These are phyloP conservation scores for Thunnus albacares DNA, from an alignment of 2,797 vertebrate genomes.

Conservation along the genomic window DNA sequence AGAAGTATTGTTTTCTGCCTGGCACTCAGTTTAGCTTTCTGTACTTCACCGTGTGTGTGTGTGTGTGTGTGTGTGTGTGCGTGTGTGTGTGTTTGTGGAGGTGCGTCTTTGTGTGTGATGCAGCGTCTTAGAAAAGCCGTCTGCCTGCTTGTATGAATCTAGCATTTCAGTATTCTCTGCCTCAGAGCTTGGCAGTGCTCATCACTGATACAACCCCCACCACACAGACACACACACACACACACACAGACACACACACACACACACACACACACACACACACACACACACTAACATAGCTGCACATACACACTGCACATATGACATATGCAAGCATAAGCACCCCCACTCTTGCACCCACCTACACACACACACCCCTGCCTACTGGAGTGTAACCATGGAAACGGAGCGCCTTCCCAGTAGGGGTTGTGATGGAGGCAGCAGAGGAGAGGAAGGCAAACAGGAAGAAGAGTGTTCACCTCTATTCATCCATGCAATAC, in stretches of 20 bases:
- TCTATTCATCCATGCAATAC: slow-evolving; percentile 39
- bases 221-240: slow-evolving; percentile 8
- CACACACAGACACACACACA: slow-evolving; percentile 29
- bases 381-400: slow-evolving; percentile 80
- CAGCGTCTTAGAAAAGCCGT: slow-evolving; percentile 28
- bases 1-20: slow-evolving; percentile 27
- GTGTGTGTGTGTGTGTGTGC: slow-evolving; percentile 14
- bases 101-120: slow-evolving; percentile 19
- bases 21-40: slow-evolving; percentile 25
- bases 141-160: slow-evolving; percentile 38
- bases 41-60: slow-evolving; percentile 4
- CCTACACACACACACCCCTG: slow-evolving; percentile 59
- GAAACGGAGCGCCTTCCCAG: slow-evolving; percentile 76
- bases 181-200: slow-evolving; percentile 39
- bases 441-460: slow-evolving; percentile 45
- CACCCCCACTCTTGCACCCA: slow-evolving; percentile 60
- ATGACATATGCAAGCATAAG: slow-evolving; percentile 57
- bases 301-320: slow-evolving; percentile 22
- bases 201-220: slow-evolving; percentile 40
- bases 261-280: background rate
- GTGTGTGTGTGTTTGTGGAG: background rate
- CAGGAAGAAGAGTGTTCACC: slow-evolving; percentile 47
- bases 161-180: slow-evolving; percentile 42
- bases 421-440: slow-evolving; percentile 68
- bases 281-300: slow-evolving; percentile 23